Conservation (phyloP, 2,113 vertebrate genomes). For the Zingel zingel region DNA sequence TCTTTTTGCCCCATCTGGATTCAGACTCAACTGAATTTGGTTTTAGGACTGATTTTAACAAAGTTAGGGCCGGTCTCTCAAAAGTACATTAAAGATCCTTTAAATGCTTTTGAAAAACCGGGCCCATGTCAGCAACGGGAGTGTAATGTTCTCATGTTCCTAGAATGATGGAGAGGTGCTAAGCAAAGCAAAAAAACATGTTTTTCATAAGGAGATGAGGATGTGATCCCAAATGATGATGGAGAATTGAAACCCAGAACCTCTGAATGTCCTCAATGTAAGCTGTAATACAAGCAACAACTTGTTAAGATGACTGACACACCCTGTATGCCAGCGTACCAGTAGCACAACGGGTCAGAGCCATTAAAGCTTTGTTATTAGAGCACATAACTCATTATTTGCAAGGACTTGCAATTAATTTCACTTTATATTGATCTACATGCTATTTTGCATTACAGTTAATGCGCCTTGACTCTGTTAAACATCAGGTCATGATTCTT, state of each 20-base stretch:
- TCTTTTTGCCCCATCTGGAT: not conserved
- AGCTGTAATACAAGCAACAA: not conserved
- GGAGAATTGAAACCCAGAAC: constrained; percentile 60
- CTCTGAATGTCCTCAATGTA: not conserved
- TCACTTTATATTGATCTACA: not conserved
- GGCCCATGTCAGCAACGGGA: not conserved
- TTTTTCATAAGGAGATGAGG: constrained; percentile 33
- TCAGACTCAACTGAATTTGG: not conserved
- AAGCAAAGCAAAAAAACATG: constrained; percentile 28
- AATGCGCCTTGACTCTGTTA: not conserved
- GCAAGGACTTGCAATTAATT: not conserved
- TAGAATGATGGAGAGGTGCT: constrained; percentile 12
- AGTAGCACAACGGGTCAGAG: not conserved
- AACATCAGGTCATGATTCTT: not conserved
- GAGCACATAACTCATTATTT: not conserved
- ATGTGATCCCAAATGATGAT: constrained; percentile 22
- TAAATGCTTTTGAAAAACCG: not conserved
- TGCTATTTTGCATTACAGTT: not conserved
- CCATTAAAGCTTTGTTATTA: not conserved
- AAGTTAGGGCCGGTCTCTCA: not conserved
- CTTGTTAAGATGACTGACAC: not conserved
- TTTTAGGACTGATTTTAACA: not conserved
- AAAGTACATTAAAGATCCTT: not conserved
- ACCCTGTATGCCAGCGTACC: not conserved
- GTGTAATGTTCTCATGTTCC: not conserved